These are phyloP conservation scores for Malaclemys terrapin DNA, from an alignment of 2,113 vertebrate genomes.

Conservation along the genomic window DNA sequence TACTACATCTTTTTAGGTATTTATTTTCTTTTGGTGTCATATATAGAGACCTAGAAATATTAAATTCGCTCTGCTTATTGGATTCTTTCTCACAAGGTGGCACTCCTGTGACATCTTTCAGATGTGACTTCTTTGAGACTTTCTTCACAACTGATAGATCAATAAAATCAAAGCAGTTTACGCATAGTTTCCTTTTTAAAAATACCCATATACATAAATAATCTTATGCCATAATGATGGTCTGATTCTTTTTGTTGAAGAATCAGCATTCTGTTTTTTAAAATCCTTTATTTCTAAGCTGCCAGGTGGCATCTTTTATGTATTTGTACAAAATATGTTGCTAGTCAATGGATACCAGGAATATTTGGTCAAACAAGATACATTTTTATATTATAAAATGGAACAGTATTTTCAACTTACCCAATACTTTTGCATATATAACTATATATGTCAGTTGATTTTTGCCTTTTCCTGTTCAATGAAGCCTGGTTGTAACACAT, in stretches of 20 bases:
- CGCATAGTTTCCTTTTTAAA: not conserved
- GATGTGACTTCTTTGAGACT: rapidly evolving
- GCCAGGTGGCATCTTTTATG: not conserved
- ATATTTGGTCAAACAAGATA: not conserved
- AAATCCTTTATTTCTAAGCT: not conserved
- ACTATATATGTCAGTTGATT: not conserved
- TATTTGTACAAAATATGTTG: rapidly evolving
- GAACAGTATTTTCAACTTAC: not conserved
- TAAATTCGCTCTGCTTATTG: not conserved
- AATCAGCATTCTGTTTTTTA: not conserved
- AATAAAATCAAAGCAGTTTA: no score
- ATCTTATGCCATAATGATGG: not conserved
- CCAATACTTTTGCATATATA: not conserved
- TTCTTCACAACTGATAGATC: not conserved
- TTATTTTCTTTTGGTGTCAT: not conserved
- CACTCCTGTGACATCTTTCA: constrained; percentile 19
- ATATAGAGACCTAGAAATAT: not conserved
- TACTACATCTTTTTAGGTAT: not conserved
- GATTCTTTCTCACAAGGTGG: constrained; percentile 53
- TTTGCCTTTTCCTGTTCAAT: not conserved
- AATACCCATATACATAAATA: not conserved
- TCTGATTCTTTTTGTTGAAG: not conserved
- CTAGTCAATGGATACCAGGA: not conserved
- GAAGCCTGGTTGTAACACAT: not conserved
- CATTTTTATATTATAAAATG: not conserved